phyloP scores from a whole-genome alignment of 92 coral and sea anemone species.

The Epizoanthus illoricatus region DNA sequence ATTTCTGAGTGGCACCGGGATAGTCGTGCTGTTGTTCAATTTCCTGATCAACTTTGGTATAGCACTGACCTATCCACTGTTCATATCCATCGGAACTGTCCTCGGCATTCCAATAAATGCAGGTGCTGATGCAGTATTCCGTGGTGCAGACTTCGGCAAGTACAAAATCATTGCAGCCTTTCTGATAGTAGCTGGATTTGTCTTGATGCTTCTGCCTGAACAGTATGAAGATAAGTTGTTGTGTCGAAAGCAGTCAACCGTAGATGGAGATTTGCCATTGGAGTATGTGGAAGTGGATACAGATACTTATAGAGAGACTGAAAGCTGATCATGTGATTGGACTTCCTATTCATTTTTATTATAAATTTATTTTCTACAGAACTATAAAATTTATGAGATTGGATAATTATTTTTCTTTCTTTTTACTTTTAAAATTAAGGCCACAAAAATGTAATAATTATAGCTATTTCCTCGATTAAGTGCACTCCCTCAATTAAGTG shows the following conservation, averaged over 20 bases:
- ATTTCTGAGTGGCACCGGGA: constrained; percentile 72
- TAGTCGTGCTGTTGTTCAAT: constrained; percentile 62
- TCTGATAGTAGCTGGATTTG: constrained; percentile 70
- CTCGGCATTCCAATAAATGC: constrained; percentile 91
- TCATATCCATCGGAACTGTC: constrained; percentile 88
- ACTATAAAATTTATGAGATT: too few relatives aligned
- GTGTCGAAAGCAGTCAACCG: background rate
- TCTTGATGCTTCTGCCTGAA: constrained; percentile 58
- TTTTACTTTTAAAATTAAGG: too few relatives aligned
- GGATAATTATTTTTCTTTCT: too few relatives aligned
- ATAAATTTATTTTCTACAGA: too few relatives aligned
- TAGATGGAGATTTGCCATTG: background rate
- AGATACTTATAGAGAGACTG: too few relatives aligned
- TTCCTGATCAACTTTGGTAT: constrained; percentile 86
- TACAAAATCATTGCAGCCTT: constrained; percentile 70
- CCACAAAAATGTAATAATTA: too few relatives aligned
- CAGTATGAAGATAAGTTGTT: constrained; percentile 41
- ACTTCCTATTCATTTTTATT: too few relatives aligned
- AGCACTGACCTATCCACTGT: constrained; percentile 85
- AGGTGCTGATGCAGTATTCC: constrained; percentile 66
- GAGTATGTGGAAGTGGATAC: constrained; percentile 10
- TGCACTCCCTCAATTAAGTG: too few relatives aligned
- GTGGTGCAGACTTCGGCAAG: constrained; percentile 66
- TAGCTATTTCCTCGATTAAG: too few relatives aligned
- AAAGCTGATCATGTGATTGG: too few relatives aligned